Base-by-base conservation (phyloP, 2,888 invertebrate genomes). In the Acleris emargana region DNA sequence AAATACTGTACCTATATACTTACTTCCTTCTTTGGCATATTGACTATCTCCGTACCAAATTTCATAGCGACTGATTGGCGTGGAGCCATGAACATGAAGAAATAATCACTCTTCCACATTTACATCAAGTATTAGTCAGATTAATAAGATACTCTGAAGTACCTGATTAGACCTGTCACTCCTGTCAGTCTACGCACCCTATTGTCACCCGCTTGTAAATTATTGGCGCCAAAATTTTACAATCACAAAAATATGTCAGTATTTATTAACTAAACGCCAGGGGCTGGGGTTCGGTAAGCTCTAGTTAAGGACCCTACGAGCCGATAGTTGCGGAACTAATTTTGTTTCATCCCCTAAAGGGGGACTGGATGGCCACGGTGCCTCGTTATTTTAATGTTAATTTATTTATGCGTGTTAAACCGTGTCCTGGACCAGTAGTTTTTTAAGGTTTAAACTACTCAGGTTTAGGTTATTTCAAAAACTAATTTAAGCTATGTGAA, bases 301-400 rank as follows among this genome's bases (percentile, higher is more conserved):
- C 52, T 64, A 69, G 63, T 72, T 72, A 73, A 74, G 76, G 68
- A 68, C 64, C 73, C 71, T 71, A 72, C 72, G 67, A 69, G 62
- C 68, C 76, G 78, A 79, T 80, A 75, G 77, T 74, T 77, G 78
- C 79, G 79, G 77, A 77, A 81, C 82, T 80, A 83, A 83, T 83
- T 81, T 82, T 79, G 82, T 83, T 83, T 78, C 78, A 71, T 75
- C 78, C 78, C 81, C 80, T 71, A 63, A 16, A 43, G 49, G 61
- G 68, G 62, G 68, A 67, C 64, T 67, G 55, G 67, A 77, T 76
- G 42, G 32, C 58, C n/a, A 58, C 20, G 47, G 47, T 32, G 20
- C 28, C 54, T 61, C 66, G 66, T 66, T 66, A 66, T 66, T 66
- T 66, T 66, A 66, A 66, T 57, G 66, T 60, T 66, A 66, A 61